Evolutionary conservation across 2,797 vertebrate genomes (phyloP).

Genomic region (Gallirallus australis): DNA sequence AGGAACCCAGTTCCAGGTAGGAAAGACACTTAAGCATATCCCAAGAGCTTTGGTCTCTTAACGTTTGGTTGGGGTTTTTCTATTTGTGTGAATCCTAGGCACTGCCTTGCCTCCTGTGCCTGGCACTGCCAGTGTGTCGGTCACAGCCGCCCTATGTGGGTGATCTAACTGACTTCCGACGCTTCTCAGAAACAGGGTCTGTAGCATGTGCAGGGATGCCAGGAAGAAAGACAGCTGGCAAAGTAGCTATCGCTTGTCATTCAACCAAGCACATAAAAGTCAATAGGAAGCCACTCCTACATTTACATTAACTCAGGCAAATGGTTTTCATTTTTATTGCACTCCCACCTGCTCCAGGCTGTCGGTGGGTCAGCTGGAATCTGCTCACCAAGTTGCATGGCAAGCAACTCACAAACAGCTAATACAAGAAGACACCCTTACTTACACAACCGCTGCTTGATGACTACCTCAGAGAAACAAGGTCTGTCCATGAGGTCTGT

Average conservation of each 20-base stretch:
- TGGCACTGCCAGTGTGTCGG: neutral
- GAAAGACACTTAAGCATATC: neutral
- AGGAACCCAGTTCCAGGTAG: neutral
- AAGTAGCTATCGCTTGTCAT: neutral
- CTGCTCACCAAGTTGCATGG: neutral
- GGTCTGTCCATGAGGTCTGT: neutral
- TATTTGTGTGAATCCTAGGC: neutral
- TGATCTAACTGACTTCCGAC: neutral
- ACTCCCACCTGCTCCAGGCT: neutral
- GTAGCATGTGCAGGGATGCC: neutral
- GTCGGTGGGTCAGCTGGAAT: neutral
- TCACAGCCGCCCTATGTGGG: neutral
- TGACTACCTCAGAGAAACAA: neutral
- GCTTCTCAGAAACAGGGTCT: neutral
- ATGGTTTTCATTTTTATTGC: neutral
- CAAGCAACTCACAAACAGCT: neutral
- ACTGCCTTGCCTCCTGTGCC: neutral
- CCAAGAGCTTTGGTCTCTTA: neutral
- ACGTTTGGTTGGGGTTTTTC: neutral
- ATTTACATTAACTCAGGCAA: neutral
- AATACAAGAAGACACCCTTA: neutral
- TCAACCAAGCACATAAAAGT: neutral
- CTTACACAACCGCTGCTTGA: neutral
- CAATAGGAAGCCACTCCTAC: neutral
- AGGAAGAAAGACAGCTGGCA: neutral